Evolutionary conservation across 64 coral and sea anemone genomes (phyloP).

Genomic region (Actinia tenebrosa): DNA sequence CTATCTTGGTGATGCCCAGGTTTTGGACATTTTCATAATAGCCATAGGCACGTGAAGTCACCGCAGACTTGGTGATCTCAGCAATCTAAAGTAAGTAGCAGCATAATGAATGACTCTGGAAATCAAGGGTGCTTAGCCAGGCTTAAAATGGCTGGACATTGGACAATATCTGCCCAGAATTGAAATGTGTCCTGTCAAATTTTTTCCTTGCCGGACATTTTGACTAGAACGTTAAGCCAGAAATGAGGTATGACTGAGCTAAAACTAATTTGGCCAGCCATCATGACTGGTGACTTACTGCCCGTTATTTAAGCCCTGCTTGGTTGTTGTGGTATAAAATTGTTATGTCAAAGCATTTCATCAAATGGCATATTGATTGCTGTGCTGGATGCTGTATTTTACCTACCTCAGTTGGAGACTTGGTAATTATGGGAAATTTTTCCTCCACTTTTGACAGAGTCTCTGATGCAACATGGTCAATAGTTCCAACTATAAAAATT

Average conservation of each 20-base stretch:
- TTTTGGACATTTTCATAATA: constrained; percentile 78
- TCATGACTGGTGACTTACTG: too few species aligned
- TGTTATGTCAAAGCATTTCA: too few species aligned
- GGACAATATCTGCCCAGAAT: too few species aligned
- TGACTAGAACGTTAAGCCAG: too few species aligned
- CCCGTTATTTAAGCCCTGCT: too few species aligned
- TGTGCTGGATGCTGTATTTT: too few species aligned
- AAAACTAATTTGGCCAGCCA: too few species aligned
- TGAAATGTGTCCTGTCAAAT: too few species aligned
- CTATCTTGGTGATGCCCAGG: constrained; percentile 59
- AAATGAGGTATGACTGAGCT: too few species aligned
- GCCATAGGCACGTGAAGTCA: constrained; percentile 53
- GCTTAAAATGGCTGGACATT: not conserved
- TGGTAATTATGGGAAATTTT: constrained; percentile 88
- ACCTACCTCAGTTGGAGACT: constrained; percentile 81
- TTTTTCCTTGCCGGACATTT: too few species aligned
- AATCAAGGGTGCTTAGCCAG: not conserved
- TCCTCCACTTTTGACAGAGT: constrained; percentile 92
- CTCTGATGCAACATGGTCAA: constrained; percentile 81
- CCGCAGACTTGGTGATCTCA: constrained; percentile 52
- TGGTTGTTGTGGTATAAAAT: too few species aligned
- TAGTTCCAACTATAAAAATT: constrained; percentile 44
- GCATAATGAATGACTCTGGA: not conserved
- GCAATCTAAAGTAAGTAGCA: not conserved
- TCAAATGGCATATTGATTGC: too few species aligned